These are phyloP conservation scores for Brachynemurus nebulosus DNA, from an alignment of 2,888 invertebrate species.

Conservation along the genomic window DNA sequence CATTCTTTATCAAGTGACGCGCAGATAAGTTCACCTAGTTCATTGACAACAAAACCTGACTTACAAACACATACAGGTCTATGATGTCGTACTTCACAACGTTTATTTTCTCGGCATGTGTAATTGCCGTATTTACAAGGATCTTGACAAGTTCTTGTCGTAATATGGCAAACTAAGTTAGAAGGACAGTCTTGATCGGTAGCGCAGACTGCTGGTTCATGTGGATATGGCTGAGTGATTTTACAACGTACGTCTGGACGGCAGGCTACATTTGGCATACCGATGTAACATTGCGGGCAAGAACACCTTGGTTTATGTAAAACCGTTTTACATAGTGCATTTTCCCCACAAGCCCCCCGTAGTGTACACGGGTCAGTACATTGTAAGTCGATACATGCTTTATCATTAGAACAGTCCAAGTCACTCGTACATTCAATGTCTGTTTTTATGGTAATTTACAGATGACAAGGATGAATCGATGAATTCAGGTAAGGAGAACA, in stretches of 20 bases:
- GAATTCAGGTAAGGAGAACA: conserved; percentile 24
- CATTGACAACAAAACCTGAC: conserved; percentile 76
- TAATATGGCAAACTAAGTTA: conserved; percentile 55
- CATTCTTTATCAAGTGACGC: conserved; percentile 73
- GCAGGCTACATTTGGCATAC: conserved; percentile 67
- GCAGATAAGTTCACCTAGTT: conserved; percentile 74
- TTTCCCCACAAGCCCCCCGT: conserved; percentile 77
- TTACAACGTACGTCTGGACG: conserved; percentile 67
- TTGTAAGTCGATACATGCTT: conserved; percentile 80
- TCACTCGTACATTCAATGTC: conserved; percentile 71
- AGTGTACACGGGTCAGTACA: conserved; percentile 84
- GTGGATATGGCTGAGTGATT: conserved; percentile 42
- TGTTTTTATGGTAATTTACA: too few relatives aligned
- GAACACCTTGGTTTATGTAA: conserved; percentile 76
- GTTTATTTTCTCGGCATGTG: conserved; percentile 67
- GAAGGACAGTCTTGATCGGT: conserved; percentile 58
- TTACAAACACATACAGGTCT: conserved; percentile 78
- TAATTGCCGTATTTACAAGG: conserved; percentile 57
- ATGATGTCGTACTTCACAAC: conserved; percentile 78
- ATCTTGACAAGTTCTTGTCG: conserved; percentile 60
- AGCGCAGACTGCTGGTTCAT: conserved; percentile 43
- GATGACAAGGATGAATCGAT: background rate
- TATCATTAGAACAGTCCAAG: conserved; percentile 82
- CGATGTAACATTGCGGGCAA: conserved; percentile 77
- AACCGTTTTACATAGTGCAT: conserved; percentile 75